Evolutionary conservation across 2,113 vertebrate species (phyloP).

Genomic region (Brachyhypopomus occidentalis): DNA sequence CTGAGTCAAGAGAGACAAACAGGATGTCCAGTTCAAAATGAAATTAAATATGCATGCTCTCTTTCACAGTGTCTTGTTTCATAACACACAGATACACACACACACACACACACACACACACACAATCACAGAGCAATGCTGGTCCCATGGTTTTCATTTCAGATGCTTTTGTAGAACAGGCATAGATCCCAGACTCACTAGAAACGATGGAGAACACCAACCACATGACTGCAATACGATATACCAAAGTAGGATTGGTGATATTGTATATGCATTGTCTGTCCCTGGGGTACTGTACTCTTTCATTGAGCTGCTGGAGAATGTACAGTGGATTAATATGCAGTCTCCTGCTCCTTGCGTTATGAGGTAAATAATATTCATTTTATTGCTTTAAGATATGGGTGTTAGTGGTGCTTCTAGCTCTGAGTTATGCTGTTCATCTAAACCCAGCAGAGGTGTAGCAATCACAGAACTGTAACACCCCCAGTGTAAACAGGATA

Average conservation of each 20-base stretch:
- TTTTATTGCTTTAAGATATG: not conserved
- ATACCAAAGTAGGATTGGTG: not conserved
- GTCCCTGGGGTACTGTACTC: not conserved
- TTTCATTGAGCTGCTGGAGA: not conserved
- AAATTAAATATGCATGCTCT: not conserved
- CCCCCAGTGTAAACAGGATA: too few relatives aligned
- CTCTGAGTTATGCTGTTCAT: too few relatives aligned
- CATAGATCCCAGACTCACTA: not conserved
- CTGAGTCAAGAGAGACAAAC: not conserved
- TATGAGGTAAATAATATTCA: not conserved
- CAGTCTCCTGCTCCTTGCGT: not conserved
- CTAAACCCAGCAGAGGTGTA: too few relatives aligned
- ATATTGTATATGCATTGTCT: not conserved
- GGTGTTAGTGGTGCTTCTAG: not conserved
- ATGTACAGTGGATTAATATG: not conserved
- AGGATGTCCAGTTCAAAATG: not conserved
- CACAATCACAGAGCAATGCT: not conserved
- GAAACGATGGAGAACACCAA: constrained; percentile 20
- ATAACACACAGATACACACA: not conserved
- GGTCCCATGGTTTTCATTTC: constrained; percentile 31
- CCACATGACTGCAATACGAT: constrained; percentile 22
- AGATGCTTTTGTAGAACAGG: constrained; percentile 31
- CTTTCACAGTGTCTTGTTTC: not conserved
- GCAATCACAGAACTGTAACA: too few relatives aligned
- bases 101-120: too few relatives aligned